Evolutionary conservation across 2,113 vertebrate species (phyloP), one percentile per base, ranked within the genome.

Genomic region (Struthidea cinerea): DNA sequence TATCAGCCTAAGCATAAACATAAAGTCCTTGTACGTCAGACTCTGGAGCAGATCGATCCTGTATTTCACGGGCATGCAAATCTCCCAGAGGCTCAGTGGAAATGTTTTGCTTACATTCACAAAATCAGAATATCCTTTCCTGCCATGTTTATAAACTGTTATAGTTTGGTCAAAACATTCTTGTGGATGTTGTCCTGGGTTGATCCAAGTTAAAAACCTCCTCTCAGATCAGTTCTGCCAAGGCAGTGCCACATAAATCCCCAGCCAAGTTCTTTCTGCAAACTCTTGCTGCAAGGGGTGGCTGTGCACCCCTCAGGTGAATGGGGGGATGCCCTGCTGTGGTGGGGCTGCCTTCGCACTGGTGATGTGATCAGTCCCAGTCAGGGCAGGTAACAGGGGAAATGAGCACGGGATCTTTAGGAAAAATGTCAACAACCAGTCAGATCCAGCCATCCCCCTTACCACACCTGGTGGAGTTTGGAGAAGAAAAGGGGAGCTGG

Each of bases 11-110:
- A 85, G 78, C 42, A 11, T 92, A 95, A 94, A 90, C 92, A 96
- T 63, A 75, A 89, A 96, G 93, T 96, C 96, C 94, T 94, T 93
- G 84, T 82, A 60, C 94, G 93, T 96, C 96, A 96, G 44, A 79
- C 80, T 92, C 68, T 52, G 76, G 39, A 64, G 89, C 30, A 95
- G 94, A 95, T 95, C 89, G 96, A 95, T 93, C 90, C 89, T 68
- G 39, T 37, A 68, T 93, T 93, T 94, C 83, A 56, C 3, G 86
- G 64, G 93, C 88, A 64, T 64, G 84, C 91, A 90, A 86, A 91
- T 73, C 71, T 96, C 60, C 84, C 0, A 0, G 20, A 87, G 87
- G 79, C 78, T 93, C 59, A 37, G 18, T 47, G 64, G 68, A 64
- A 89, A 60, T 44, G 39, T 87, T 91, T 91, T 69, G 27, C 68